A percentile compares a stretch with the other conserved stretches of the same genome.
phyloP scores from a whole-genome alignment of 2,888 invertebrate genomes.

The Nipponacmea schrenckii region DNA sequence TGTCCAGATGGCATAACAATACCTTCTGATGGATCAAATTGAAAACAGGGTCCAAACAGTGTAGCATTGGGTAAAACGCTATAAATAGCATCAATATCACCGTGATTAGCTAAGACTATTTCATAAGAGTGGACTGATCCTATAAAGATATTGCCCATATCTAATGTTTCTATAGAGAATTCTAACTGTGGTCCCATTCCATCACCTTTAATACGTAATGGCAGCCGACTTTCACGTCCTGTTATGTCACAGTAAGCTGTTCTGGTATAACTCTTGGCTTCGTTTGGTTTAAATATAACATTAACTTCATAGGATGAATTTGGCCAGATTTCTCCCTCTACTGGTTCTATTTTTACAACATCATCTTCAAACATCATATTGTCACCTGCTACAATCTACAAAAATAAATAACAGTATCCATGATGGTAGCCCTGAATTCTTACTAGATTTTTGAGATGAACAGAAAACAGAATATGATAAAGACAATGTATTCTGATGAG shows the following conservation, averaged over 20 bases:
- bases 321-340: slow-evolving; percentile 68
- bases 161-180: slow-evolving; percentile 64
- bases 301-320: slow-evolving; percentile 64
- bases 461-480: too few species aligned
- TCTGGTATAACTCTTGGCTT: slow-evolving; percentile 62
- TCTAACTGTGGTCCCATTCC: slow-evolving; percentile 67
- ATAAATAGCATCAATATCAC: slow-evolving; percentile 68
- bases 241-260: slow-evolving; percentile 68
- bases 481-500: too few species aligned
- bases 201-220: slow-evolving; percentile 64
- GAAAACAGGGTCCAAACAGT: slow-evolving; percentile 65
- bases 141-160: slow-evolving; percentile 68
- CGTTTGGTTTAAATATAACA: slow-evolving; percentile 65
- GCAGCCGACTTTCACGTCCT: slow-evolving; percentile 66
- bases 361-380: slow-evolving; percentile 64
- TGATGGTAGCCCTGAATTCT: not conserved
- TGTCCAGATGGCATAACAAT: slow-evolving; percentile 66
- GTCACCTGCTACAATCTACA: slow-evolving; percentile 59
- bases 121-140: slow-evolving; percentile 67
- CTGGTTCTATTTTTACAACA: slow-evolving; percentile 65
- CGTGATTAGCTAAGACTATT: slow-evolving; percentile 67
- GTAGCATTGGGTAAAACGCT: slow-evolving; percentile 57
- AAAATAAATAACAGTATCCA: slow-evolving; percentile 15
- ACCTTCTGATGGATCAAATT: slow-evolving; percentile 65
- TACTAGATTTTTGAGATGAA: too few species aligned